Base-by-base conservation (phyloP, 2,797 vertebrate genomes). In the Mallotus villosus region DNA sequence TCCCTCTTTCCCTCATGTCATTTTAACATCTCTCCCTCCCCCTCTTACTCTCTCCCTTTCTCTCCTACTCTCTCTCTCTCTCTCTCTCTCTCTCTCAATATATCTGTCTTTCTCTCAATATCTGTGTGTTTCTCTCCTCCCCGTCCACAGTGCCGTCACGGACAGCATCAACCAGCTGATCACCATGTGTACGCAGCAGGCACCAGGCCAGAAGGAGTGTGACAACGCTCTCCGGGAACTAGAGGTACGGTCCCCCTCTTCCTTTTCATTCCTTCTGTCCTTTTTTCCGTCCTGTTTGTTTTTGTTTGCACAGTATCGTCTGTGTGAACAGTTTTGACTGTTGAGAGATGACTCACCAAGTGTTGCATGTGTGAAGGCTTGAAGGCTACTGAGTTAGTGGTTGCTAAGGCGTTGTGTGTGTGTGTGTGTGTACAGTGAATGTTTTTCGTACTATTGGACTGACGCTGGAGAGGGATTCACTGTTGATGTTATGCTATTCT, bases 141-240 rank as follows among this genome's bases (percentile, higher is more conserved):
- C 27, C 41, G 41, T 65, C 51, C 53, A n/a, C 90, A 99, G 97
- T 69, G 95, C 97, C 0, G 96, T 99, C 69, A 99, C 97, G 0
- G 97, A 99, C 88, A 98, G 96, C 70, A 99, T 99, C 92, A 98
- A 99, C 88, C 97, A 98, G 91, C 95, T 99, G 79, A 99, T 99
- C 92, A 98, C 95, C 70, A 97, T 97, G 96, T 99, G 97, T 78
- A 98, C 97, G 21, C 95, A 97, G 92, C 97, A 99, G 88, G 97
- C 96, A 0, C 97, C 97, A 0, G 97, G 97, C 64, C 97, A 99
- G 89, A 98, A 98, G 77, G 97, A 99, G 84, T 98, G 97, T 32
- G 97, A 97, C 86, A 98, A 99, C 1, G 97, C 97, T 63, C 92
- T 99, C 49, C 88, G 97, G 67, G 97, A 99, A 74, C 89, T 99